Conservation (phyloP, 2,888 invertebrate species). For the Meiosimyza platycephala region DNA sequence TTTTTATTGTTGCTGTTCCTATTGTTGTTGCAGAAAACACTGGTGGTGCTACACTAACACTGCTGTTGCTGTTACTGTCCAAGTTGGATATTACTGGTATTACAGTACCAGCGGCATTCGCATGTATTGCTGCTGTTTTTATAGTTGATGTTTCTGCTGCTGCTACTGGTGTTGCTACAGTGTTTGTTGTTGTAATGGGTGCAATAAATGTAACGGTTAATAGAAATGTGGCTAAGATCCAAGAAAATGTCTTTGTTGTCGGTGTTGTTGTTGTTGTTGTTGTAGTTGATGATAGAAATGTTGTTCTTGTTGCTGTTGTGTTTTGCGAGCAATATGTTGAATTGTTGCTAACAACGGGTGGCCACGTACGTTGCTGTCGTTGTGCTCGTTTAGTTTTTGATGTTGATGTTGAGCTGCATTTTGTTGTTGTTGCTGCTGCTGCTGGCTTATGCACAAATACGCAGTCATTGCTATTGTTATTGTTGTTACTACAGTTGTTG, state of each 20-base stretch:
- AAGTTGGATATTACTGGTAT: conserved; percentile 1
- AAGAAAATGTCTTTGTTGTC: background rate
- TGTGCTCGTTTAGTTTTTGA: conserved; percentile 27
- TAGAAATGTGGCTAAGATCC: conserved; percentile 23
- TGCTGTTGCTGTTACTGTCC: conserved; percentile 1
- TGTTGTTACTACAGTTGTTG: conserved; percentile 30
- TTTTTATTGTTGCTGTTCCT: conserved; percentile 51
- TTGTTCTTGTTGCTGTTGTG: conserved; percentile 36
- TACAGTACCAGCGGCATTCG: conserved; percentile 7
- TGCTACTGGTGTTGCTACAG: background rate
- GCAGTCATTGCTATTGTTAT: conserved; percentile 29
- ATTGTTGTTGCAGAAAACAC: conserved; percentile 42
- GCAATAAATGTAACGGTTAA: conserved; percentile 15
- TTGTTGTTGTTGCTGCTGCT: conserved; percentile 25
- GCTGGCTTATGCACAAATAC: conserved; percentile 6
- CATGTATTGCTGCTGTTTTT: conserved; percentile 30
- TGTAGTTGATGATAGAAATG: conserved; percentile 10
- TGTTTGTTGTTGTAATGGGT: background rate
- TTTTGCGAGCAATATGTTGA: conserved; percentile 28
- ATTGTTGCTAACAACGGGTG: conserved; percentile 44
- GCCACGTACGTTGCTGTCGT: conserved; percentile 44
- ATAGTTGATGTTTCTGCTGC: conserved; percentile 42
- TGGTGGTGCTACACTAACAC: background rate
- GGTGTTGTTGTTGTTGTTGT: conserved; percentile 3
- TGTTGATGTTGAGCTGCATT: conserved; percentile 2